Evolutionary conservation across 1,140 invertebrate species (phyloP), one percentile per base, ranked within the genome.

Genomic region (Neodiprion lecontei): DNA sequence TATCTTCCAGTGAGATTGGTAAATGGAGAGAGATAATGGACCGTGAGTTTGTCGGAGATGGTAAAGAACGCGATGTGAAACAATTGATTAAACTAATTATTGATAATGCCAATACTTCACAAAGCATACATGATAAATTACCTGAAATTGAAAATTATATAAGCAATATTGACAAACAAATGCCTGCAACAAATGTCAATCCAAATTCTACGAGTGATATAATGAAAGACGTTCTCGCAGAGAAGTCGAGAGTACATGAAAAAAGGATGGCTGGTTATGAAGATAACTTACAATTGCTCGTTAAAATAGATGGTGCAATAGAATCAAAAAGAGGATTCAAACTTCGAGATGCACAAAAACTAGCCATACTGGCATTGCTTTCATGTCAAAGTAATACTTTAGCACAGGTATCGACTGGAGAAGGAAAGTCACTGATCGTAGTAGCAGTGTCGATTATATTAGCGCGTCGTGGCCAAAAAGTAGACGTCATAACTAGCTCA

Each of bases 401-500:
- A 69, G 79, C 72, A 11, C 77, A 81, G 73, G 75, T 78, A 1
- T 73, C 71, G n/a, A 78, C 77, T 66, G 81, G 83, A 1, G 83
- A 82, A 76, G 83, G 82, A 28, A 85, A 85, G 74, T 79, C 82
- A 0, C 72, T 81, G 9, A 85, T 85, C 47, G 81, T 82, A 2
- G 79, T 80, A 12, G 73, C 79, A 4, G 68, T 77, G 2, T 76
- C 81, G 9, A 79, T 79, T 12, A 75, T 79, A 17, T 75, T 77
- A 74, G 79, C 79, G 12, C 71, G 81, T 1, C 73, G 70, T 47
- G 79, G 78, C 0, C 70, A 80, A 28, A 80, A 78, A 53, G 78
- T 83, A 1, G 79, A 84, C 66, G 75, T 85, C 1, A 78, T 85
- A 53, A 85, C 84, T n/a, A 84, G 82, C n/a, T 82, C 79, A 1